Conservation (phyloP, 2,797 vertebrate genomes). For the Anguilla anguilla region DNA sequence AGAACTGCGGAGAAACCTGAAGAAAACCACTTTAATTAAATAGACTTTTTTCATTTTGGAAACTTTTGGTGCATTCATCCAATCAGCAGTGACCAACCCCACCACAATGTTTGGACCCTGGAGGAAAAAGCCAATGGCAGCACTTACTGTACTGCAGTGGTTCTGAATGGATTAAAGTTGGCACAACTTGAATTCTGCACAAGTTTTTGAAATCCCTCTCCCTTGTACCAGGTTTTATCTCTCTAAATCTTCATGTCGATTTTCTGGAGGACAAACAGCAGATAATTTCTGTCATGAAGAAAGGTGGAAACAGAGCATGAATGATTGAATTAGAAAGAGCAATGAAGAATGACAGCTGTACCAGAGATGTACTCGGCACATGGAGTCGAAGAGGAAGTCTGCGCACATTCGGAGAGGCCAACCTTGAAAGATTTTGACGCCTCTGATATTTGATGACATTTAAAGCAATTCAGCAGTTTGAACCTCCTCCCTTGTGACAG, state of each 20-base stretch:
- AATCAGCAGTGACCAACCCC: not conserved
- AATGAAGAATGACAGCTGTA: slow-evolving; percentile 4
- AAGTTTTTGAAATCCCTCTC: not conserved
- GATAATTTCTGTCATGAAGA: slow-evolving; percentile 8
- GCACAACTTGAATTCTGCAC: not conserved
- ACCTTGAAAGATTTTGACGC: slow-evolving; percentile 12
- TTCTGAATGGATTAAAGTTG: slow-evolving; percentile 8
- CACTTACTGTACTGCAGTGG: not conserved
- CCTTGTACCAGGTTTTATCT: not conserved
- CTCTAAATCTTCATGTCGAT: not conserved
- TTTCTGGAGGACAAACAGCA: slow-evolving; percentile 4
- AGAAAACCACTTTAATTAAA: not conserved
- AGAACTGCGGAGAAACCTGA: not conserved
- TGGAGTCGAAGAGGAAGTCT: slow-evolving; percentile 8
- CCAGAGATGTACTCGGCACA: not conserved
- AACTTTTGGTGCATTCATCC: not conserved
- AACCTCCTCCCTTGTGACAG: not conserved
- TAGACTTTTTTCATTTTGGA: not conserved
- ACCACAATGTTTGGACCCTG: not conserved
- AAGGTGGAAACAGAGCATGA: slow-evolving; percentile 10
- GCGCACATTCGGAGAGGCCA: not conserved
- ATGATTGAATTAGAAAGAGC: slow-evolving; percentile 16
- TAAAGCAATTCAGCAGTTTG: slow-evolving; percentile 9
- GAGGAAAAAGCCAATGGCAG: not conserved
- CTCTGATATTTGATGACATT: slow-evolving; percentile 20